phyloP scores from a whole-genome alignment of 2,888 invertebrate species.

The Agonopterix subpropinquella region DNA sequence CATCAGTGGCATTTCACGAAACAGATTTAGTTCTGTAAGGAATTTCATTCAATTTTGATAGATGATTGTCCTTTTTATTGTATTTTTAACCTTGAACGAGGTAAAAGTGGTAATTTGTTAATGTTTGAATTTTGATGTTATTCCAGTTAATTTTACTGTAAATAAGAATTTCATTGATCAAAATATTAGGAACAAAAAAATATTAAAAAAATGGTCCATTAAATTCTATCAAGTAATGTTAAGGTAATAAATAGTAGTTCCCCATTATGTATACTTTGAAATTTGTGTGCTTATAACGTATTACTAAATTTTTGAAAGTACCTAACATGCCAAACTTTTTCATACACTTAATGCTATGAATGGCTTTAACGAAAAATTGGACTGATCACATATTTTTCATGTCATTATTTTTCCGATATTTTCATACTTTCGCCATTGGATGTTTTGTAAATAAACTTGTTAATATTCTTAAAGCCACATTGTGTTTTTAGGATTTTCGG shows the following conservation, averaged over 20 bases:
- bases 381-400: constrained; percentile 38
- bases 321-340: constrained; percentile 57
- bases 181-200: constrained; percentile 57
- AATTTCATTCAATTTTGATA: too few relatives aligned
- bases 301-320: constrained; percentile 19
- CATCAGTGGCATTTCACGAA: too few relatives aligned
- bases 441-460: constrained; percentile 58
- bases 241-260: constrained; percentile 44
- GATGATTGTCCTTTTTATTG: too few relatives aligned
- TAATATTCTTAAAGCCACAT: constrained; percentile 43
- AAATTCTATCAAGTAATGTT: constrained; percentile 58
- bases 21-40: too few relatives aligned
- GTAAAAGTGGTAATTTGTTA: too few relatives aligned
- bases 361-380: constrained; percentile 59
- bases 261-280: constrained; percentile 45
- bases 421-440: constrained; percentile 44
- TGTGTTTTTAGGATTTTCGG: constrained; percentile 14
- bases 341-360: constrained; percentile 45
- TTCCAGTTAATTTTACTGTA: constrained; percentile 41
- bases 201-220: constrained; percentile 63
- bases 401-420: constrained; percentile 17
- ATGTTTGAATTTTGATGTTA: constrained; percentile 11
- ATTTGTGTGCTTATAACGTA: constrained; percentile 46
- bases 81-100: too few relatives aligned
- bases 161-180: constrained; percentile 51